phyloP scores from a whole-genome alignment of 30 jellyfish, hydroid and myxozoan species.

The Cassiopea xamachana region DNA sequence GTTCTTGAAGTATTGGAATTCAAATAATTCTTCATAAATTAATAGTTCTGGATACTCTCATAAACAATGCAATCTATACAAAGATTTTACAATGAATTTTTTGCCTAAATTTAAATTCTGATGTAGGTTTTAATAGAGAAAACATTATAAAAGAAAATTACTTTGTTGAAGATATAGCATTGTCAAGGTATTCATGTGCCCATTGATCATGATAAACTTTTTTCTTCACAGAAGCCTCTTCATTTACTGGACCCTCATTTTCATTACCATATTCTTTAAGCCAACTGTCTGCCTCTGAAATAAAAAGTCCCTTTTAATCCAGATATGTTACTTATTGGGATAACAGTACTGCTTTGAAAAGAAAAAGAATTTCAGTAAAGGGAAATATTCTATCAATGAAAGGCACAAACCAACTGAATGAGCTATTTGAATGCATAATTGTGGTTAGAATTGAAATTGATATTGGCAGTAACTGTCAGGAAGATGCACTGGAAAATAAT shows the following conservation, averaged over 20 bases:
- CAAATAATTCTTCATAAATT: too few relatives aligned
- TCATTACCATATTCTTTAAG: slow-evolving; percentile 51
- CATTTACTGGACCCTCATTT: slow-evolving; percentile 8
- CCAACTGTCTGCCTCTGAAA: slow-evolving; percentile 15
- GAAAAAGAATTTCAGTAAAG: background rate
- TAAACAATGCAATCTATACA: too few relatives aligned
- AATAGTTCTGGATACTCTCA: too few relatives aligned
- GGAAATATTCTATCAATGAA: background rate
- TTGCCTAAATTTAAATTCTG: background rate
- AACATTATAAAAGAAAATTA: background rate
- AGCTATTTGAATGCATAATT: background rate
- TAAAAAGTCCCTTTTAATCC: background rate
- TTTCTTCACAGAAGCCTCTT: background rate
- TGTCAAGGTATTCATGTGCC: slow-evolving; percentile 78
- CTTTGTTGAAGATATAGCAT: slow-evolving; percentile 7
- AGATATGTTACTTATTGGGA: background rate
- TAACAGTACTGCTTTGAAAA: background rate
- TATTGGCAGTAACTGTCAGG: background rate
- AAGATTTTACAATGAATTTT: background rate
- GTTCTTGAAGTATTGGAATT: too few relatives aligned
- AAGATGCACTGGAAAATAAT: too few relatives aligned
- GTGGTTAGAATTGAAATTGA: background rate
- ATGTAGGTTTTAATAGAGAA: background rate
- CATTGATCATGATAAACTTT: slow-evolving; percentile 26
- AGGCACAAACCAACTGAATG: background rate